Evolutionary conservation across 2,113 vertebrate genomes (phyloP).

Genomic region (Lucifuga dentata): DNA sequence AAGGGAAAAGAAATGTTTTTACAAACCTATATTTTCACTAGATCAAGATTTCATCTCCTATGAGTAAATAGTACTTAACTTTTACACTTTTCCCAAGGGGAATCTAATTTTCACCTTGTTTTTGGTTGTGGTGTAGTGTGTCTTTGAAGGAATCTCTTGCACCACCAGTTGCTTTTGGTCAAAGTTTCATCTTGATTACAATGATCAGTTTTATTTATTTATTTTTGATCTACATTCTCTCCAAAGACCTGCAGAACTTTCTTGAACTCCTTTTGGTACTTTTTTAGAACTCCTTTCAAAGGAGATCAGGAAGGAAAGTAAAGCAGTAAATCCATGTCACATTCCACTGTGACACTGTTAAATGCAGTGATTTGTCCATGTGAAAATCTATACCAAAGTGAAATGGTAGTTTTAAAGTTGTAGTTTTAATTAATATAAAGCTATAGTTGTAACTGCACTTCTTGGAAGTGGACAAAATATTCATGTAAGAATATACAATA

Average conservation of each 20-base stretch:
- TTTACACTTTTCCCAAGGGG: no score
- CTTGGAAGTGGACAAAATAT: neutral
- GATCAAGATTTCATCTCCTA: neutral
- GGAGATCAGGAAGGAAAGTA: no score
- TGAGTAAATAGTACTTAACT: no score
- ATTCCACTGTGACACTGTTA: neutral
- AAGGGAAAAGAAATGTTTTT: constrained; percentile 14
- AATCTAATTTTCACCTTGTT: constrained; percentile 8
- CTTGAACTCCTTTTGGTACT: no score
- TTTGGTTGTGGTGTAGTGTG: neutral
- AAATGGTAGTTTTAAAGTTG: constrained; percentile 1
- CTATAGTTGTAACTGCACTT: no score
- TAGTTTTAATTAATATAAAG: constrained; percentile 4
- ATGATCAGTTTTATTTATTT: no score
- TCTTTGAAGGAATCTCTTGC: neutral
- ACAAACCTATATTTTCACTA: neutral
- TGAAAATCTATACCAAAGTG: constrained; percentile 21
- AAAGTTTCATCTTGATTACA: neutral
- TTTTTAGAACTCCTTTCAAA: no score
- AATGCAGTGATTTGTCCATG: neutral
- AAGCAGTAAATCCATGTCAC: no score
- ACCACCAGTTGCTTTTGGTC: neutral
- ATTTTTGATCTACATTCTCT: no score
- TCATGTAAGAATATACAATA: constrained; percentile 13
- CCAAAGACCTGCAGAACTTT: no score